These are phyloP conservation scores for Gallinago solitaria DNA, from an alignment of 2,797 vertebrate species.

Conservation along the genomic window DNA sequence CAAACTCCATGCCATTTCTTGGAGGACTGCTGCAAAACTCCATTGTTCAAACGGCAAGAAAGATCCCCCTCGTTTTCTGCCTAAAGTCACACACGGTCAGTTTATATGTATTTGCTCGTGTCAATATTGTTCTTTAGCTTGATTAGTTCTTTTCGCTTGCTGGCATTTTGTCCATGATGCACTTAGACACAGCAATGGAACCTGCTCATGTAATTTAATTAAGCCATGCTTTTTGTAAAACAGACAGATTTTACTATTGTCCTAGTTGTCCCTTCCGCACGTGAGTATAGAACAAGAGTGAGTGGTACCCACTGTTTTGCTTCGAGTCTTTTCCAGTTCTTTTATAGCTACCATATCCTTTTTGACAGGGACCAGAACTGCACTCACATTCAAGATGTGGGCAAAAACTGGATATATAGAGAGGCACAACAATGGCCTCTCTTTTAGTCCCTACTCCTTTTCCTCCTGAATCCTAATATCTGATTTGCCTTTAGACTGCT, in stretches of 20 bases:
- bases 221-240: background rate
- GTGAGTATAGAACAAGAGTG: background rate
- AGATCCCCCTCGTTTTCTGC: background rate
- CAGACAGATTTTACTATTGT: background rate
- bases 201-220: background rate
- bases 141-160: background rate
- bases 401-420: background rate
- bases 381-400: accelerated
- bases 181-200: background rate
- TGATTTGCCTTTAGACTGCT: background rate
- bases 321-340: background rate
- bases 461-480: background rate
- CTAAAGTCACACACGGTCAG: background rate
- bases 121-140: background rate
- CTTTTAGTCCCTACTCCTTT: background rate
- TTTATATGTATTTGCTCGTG: background rate
- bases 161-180: background rate
- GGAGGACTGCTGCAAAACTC: background rate
- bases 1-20: background rate
- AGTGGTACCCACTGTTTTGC: background rate
- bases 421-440: background rate
- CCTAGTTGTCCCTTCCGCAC: background rate
- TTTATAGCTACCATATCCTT: background rate
- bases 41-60: background rate
- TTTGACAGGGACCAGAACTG: background rate